Conservation (phyloP, 2,888 invertebrate species). For the Zonitis immaculata region DNA sequence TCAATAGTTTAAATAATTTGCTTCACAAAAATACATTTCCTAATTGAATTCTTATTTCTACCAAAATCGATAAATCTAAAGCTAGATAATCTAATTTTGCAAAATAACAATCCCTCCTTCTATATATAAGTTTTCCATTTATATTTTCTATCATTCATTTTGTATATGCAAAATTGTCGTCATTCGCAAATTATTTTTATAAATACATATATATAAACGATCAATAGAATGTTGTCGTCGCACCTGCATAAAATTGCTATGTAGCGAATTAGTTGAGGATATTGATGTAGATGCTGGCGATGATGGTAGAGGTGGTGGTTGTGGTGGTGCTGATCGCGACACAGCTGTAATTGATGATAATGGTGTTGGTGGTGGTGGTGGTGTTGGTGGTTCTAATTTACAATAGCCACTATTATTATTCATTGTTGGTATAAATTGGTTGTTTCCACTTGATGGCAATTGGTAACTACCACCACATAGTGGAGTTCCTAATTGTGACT, state of each 20-base stretch:
- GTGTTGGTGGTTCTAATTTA: slow-evolving; percentile 37
- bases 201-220: too few species aligned
- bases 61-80: slow-evolving; percentile 3
- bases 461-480: slow-evolving; percentile 38
- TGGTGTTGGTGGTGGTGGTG: too few species aligned
- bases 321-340: too few species aligned
- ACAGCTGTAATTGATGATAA: too few species aligned
- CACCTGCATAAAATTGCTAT: slow-evolving; percentile 39
- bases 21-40: too few species aligned
- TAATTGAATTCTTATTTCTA: too few species aligned
- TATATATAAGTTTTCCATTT: background rate
- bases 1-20: too few species aligned
- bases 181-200: slow-evolving; percentile 6
- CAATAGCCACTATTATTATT: slow-evolving; percentile 30
- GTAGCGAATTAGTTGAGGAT: slow-evolving; percentile 27
- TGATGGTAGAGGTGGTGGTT: too few species aligned
- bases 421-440: slow-evolving; percentile 38
- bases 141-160: too few species aligned
- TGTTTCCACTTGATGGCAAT: slow-evolving; percentile 30
- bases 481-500: slow-evolving; percentile 37
- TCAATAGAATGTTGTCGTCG: slow-evolving; percentile 17
- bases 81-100: slow-evolving; percentile 5
- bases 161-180: slow-evolving; percentile 10
- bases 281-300: slow-evolving; percentile 24
- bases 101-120: background rate